Percentiles rank a stretch among this genome's conserved stretches.
Evolutionary conservation across 1,140 invertebrate species (phyloP).

Genomic region (Calliphora vicina): DNA sequence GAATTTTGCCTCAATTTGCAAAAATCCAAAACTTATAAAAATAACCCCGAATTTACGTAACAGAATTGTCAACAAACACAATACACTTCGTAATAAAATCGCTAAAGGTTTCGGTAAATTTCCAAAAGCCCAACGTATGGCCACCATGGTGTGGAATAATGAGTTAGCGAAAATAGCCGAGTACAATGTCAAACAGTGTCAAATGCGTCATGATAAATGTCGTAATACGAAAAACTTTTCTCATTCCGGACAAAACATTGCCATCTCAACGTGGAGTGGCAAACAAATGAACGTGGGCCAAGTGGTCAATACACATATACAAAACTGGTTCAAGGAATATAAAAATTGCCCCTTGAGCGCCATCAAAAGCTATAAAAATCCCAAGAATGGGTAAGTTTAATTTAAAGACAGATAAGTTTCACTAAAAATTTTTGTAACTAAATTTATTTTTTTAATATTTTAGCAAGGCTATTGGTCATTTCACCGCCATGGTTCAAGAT

Average conservation of each 20-base stretch:
- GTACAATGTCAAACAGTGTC: slow-evolving; percentile 46
- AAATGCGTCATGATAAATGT: slow-evolving; percentile 42
- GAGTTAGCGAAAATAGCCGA: slow-evolving; percentile 49
- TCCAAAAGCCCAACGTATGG: slow-evolving; percentile 45
- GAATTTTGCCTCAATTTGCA: background rate
- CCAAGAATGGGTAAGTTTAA: background rate
- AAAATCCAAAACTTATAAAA: slow-evolving; percentile 18
- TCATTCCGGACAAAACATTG: slow-evolving; percentile 45
- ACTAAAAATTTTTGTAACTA: background rate
- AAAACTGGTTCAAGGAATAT: slow-evolving; percentile 42
- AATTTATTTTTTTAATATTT: slow-evolving; percentile 25
- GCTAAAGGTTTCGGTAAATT: slow-evolving; percentile 32
- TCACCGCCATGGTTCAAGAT: slow-evolving; percentile 38
- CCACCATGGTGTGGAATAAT: slow-evolving; percentile 44
- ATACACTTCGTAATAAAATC: slow-evolving; percentile 37
- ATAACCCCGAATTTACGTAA: slow-evolving; percentile 2
- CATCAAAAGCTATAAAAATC: slow-evolving; percentile 24
- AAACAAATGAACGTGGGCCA: background rate
- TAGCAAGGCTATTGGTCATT: slow-evolving; percentile 31
- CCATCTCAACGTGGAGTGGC: slow-evolving; percentile 23
- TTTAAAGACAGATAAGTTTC: no score
- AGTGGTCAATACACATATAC: slow-evolving; percentile 19
- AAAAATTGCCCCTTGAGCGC: slow-evolving; percentile 22
- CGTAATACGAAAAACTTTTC: slow-evolving; percentile 37
- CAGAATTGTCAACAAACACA: slow-evolving; percentile 26